These are phyloP conservation scores for Trogon melanurus DNA, from an alignment of 2,113 vertebrate genomes.

Conservation along the genomic window DNA sequence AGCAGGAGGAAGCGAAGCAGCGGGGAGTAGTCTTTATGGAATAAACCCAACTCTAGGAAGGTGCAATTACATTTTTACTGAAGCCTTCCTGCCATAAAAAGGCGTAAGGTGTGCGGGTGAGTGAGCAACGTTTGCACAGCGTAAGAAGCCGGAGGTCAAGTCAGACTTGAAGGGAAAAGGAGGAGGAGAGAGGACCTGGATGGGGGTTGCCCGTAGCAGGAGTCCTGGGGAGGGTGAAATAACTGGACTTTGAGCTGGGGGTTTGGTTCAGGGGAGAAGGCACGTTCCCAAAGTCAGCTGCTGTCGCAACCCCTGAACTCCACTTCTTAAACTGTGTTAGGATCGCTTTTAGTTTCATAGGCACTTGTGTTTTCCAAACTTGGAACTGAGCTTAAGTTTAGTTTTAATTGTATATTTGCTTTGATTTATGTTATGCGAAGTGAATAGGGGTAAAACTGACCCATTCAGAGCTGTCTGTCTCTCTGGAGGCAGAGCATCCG, in stretches of 20 bases:
- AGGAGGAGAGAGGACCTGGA: neutral
- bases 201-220: neutral
- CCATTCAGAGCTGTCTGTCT: neutral
- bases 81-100: neutral
- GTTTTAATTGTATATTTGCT: conserved; percentile 29
- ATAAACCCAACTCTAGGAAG: neutral
- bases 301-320: neutral
- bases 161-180: neutral
- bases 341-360: neutral
- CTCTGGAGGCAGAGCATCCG: conserved; percentile 12
- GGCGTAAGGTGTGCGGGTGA: neutral
- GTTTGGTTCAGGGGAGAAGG: neutral
- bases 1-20: neutral
- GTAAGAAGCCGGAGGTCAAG: neutral
- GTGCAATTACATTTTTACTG: neutral
- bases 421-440: conserved; percentile 24
- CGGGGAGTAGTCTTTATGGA: neutral
- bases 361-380: neutral
- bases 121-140: neutral
- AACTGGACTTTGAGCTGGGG: neutral
- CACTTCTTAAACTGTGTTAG: neutral
- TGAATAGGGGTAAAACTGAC: conserved; percentile 30
- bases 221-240: neutral
- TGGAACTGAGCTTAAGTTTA: neutral
- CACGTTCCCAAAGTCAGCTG: neutral